phyloP scores from a whole-genome alignment of 2,797 vertebrate genomes.

The Macroramphosus scolopax region DNA sequence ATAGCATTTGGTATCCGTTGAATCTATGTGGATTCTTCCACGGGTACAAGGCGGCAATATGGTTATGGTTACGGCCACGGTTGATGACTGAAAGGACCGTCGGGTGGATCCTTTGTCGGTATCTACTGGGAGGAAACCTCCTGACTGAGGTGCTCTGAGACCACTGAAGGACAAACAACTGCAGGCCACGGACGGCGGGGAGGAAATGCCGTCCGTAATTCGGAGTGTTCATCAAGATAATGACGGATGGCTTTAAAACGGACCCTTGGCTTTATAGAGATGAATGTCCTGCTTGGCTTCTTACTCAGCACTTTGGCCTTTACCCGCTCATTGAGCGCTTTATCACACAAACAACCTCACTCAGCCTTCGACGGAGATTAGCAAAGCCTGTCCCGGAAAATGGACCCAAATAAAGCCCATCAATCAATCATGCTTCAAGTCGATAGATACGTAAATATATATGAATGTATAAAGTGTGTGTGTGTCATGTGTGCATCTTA shows the following conservation, averaged over 20 bases:
- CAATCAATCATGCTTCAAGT: constrained; percentile 66
- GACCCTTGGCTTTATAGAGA: constrained; percentile 76
- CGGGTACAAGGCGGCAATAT: no score
- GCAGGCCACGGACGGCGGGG: constrained; percentile 66
- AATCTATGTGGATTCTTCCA: no score
- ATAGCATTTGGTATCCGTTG: no score
- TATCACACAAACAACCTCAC: constrained; percentile 75
- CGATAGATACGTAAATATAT: constrained; percentile 6
- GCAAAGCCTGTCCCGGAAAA: constrained; percentile 75
- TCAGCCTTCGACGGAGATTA: constrained; percentile 73
- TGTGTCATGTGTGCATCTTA: constrained; percentile 90
- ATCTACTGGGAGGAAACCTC: no score
- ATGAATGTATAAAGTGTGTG: no score
- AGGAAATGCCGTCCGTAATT: constrained; percentile 60
- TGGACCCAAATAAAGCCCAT: constrained; percentile 76
- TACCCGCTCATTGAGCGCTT: constrained; percentile 64
- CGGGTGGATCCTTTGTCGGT: no score
- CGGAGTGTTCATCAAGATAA: constrained; percentile 80
- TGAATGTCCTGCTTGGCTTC: constrained; percentile 77
- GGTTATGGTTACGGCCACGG: no score
- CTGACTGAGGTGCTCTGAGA: constrained; percentile 63
- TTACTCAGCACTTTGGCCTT: constrained; percentile 82
- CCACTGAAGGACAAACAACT: constrained; percentile 70
- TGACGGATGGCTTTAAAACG: constrained; percentile 84
- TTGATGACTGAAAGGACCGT: no score